Base-by-base conservation (phyloP, 2,113 vertebrate genomes). In the Nycticebus coucang region DNA sequence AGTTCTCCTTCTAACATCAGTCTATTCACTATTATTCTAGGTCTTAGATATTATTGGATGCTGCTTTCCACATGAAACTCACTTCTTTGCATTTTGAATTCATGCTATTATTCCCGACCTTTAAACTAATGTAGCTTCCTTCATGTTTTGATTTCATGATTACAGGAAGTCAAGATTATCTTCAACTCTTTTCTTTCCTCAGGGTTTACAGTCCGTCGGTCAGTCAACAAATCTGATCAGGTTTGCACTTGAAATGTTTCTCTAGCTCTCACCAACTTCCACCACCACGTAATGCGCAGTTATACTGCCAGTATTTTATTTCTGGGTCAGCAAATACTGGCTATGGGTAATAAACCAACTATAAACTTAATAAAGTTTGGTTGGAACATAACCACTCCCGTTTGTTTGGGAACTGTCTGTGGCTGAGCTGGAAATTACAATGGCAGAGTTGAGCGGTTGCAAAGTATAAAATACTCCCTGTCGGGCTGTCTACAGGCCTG, bases 31-130 rank as follows among this genome's bases (percentile, higher is more conserved):
- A 6, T 86, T 84, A 33, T 41, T 66, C 5, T 90, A 37, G 18
- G 30, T 12, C 41, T 92, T 85, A 84, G 50, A 77, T 88, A 79
- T 17, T 50, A 74, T 2, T 80, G 3, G 5, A 59, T 71, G 14
- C 3, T 81, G 4, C 81, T 90, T 82, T 95, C 37, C 22, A 53
- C 18, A 3, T 64, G 71, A 87, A 94, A 93, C 8, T 84, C 28
- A 91, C n/a, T 68, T 90, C 19, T 78, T 89, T 83, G 68, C 24
- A 55, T 84, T 88, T 91, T 91, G 10, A 89, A 50, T 75, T 90
- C 18, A 53, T 68, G 33, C 79, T 85, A 33, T 59, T 33, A 81
- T 68, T 81, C 8, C 15, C 90, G 2, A 45, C 9, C 6, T 85
- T 68, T 62, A 88, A 57, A 45, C 9, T n/a, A 19, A 3, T 92